Base-by-base conservation (phyloP, 2,888 invertebrate species). In the Dysmachus trigonus region DNA sequence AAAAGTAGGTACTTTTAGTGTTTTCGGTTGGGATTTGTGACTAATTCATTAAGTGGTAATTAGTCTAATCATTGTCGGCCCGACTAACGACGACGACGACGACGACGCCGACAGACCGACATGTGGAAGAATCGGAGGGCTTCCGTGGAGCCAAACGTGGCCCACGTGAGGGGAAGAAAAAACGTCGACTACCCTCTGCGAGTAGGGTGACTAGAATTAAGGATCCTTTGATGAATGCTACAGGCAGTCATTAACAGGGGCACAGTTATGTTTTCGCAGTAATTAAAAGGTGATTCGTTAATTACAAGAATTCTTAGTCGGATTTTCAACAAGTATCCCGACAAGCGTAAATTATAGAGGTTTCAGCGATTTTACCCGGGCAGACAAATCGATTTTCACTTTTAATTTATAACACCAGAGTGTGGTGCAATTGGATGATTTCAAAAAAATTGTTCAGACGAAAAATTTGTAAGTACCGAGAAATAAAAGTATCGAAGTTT, bases 41-140 rank as follows among this genome's bases (percentile, higher is more conserved):
- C 72, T 84, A 73, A 72, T 84, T 73, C 84, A 84, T 72, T 73
- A 72, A 84, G 84, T 84, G 84, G 84, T 84, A 84, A 84, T 84
- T 84, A 84, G 41, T 27, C 27, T 73, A 84, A 84, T 53, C 71
- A 35, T 82, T 82, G 71, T 62, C 71, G 82, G 33, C 7, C 47
- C 47, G n/a, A 15, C 47, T n/a, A n/a, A n/a, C n/a, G n/a, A n/a
- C n/a, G n/a, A n/a, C n/a, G n/a, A n/a, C n/a, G n/a, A n/a, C n/a
- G n/a, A n/a, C n/a, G n/a, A n/a, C 47, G 18, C n/a, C 47, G 18
- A 1, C 47, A n/a, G n/a, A 3, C 22, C 38, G 33, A 38, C 22
- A 38, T 22, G 76, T 76, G 38, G 10, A 76, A 76, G 76, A 76
- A 76, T 62, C 62, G 13, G 76, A 76, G 76, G 33, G 38, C 22